A percentile compares a stretch with the other conserved stretches of the same genome.
Evolutionary conservation across 2,888 invertebrate species (phyloP).

Genomic region (Cacoxenus indagator): DNA sequence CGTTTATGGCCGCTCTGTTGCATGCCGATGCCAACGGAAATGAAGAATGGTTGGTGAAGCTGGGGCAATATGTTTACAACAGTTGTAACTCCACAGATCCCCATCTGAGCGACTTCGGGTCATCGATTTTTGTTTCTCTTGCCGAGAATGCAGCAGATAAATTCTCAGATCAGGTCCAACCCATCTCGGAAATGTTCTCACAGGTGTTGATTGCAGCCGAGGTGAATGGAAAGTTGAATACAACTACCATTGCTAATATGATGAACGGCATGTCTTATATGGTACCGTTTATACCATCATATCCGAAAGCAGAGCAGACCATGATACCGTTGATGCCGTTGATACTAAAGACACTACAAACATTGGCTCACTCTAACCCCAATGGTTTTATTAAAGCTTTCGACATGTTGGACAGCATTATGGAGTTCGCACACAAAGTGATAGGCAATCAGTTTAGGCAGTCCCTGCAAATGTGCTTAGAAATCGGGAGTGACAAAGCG

Average conservation of each 20-base stretch:
- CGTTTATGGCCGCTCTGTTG: slow-evolving; percentile 79
- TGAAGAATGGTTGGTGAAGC: slow-evolving; percentile 66
- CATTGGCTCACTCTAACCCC: slow-evolving; percentile 73
- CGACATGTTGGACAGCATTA: slow-evolving; percentile 68
- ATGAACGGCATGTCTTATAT: slow-evolving; percentile 77
- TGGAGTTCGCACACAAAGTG: slow-evolving; percentile 67
- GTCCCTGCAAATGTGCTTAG: slow-evolving; percentile 78
- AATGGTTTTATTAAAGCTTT: slow-evolving; percentile 71
- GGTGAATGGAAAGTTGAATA: slow-evolving; percentile 64
- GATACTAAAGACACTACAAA: slow-evolving; percentile 75
- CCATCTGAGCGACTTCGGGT: slow-evolving; percentile 67
- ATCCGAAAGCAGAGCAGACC: slow-evolving; percentile 72
- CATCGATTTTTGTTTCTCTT: slow-evolving; percentile 76
- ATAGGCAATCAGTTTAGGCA: slow-evolving; percentile 75
- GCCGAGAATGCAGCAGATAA: slow-evolving; percentile 80
- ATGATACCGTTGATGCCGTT: slow-evolving; percentile 77
- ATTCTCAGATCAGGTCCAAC: slow-evolving; percentile 77
- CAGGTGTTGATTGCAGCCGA: slow-evolving; percentile 64
- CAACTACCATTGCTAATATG: slow-evolving; percentile 68
- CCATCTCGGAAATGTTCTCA: slow-evolving; percentile 73
- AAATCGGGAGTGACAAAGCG: slow-evolving; percentile 74
- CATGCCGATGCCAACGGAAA: slow-evolving; percentile 78
- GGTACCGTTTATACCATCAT: slow-evolving; percentile 76
- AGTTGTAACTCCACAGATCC: slow-evolving; percentile 64
- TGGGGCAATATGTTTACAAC: slow-evolving; percentile 67